These are phyloP conservation scores for Panagrolaimus sp. DNA, from an alignment of 1,140 invertebrate genomes.

Conservation along the genomic window DNA sequence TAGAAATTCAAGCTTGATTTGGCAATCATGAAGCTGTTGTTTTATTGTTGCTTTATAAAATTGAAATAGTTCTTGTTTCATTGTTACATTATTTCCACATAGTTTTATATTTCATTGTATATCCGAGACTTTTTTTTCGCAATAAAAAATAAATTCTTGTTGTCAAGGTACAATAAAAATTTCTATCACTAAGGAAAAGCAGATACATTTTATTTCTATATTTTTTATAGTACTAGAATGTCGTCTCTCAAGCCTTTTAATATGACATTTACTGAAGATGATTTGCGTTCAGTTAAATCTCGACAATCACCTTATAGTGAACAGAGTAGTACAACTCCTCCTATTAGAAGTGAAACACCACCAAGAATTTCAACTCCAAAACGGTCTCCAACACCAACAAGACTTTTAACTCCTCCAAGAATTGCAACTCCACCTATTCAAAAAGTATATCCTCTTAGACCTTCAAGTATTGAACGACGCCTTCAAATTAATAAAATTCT, in stretches of 20 bases:
- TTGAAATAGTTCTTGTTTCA: no score
- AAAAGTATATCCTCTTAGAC: not conserved
- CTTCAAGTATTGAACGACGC: not conserved
- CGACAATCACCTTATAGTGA: not conserved
- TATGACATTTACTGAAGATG: slow-evolving; percentile 2
- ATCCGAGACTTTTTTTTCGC: no score
- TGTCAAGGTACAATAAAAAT: no score
- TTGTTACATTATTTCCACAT: no score
- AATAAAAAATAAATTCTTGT: no score
- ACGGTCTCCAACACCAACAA: not conserved
- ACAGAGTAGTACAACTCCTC: not conserved
- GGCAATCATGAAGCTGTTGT: no score
- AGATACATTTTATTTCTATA: no score
- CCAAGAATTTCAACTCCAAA: not conserved
- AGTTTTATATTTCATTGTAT: no score
- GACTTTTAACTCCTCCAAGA: not conserved
- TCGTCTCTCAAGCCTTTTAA: not conserved
- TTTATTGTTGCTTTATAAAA: no score
- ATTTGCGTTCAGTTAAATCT: not conserved
- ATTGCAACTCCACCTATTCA: not conserved
- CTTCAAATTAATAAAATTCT: not conserved
- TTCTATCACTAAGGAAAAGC: no score
- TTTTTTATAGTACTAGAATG: no score
- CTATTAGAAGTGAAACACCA: not conserved
- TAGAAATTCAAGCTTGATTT: no score